Conservation (phyloP, 1,140 invertebrate genomes). For the Drosophila kanapiae region DNA sequence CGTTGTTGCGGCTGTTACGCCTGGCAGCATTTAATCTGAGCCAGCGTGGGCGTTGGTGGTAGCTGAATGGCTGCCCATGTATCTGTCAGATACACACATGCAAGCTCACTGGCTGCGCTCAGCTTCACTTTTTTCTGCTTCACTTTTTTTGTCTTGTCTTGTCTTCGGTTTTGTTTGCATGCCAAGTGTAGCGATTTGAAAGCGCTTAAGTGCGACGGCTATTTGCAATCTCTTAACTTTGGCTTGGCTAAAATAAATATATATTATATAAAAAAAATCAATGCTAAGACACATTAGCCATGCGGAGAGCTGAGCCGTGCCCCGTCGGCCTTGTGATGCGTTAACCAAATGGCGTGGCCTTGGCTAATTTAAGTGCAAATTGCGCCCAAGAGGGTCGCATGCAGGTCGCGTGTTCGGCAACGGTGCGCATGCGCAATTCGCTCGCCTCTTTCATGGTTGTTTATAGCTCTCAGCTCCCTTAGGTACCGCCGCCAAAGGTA, state of each 20-base stretch:
- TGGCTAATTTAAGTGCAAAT: conserved; percentile 74
- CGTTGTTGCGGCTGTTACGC: conserved; percentile 55
- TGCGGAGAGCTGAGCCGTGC: conserved; percentile 21
- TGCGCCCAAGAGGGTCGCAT: conserved; percentile 60
- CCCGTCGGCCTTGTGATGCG: conserved; percentile 47
- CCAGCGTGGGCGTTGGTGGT: conserved; percentile 33
- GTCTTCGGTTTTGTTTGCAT: conserved; percentile 12
- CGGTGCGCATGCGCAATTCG: conserved; percentile 51
- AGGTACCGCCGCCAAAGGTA: not conserved
- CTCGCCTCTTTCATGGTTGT: conserved; percentile 2
- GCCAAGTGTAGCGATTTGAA: conserved; percentile 40
- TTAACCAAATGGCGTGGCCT: conserved; percentile 56
- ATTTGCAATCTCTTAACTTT: conserved; percentile 18
- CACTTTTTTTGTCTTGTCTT: conserved; percentile 13
- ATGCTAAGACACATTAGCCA: conserved; percentile 66
- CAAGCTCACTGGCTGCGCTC: conserved; percentile 27
- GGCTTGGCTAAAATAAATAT: conserved; percentile 1
- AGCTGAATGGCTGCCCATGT: conserved; percentile 33
- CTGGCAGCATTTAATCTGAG: conserved; percentile 56
- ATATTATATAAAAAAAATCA: conserved; percentile 39
- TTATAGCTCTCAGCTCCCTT: not conserved
- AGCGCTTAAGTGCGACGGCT: conserved; percentile 25
- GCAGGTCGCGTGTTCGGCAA: conserved; percentile 54
- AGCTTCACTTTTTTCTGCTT: conserved; percentile 24
- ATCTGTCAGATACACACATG: conserved; percentile 66